phyloP scores from a whole-genome alignment of 1,140 invertebrate species.

The Penaeus indicus region DNA sequence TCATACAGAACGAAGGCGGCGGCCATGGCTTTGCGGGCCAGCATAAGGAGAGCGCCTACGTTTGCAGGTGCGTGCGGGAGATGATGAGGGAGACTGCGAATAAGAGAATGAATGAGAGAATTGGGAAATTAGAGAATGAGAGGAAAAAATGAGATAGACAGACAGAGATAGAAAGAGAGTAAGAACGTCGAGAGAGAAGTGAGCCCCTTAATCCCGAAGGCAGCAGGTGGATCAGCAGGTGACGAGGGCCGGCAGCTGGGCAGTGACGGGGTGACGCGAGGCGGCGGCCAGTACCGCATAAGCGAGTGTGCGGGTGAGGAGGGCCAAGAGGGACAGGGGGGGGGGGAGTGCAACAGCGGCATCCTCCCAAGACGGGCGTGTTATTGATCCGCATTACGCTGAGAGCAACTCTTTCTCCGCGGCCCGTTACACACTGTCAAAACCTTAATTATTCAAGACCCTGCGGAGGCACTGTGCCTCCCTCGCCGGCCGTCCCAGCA shows the following conservation, averaged over 20 bases:
- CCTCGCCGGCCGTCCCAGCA: too few relatives aligned
- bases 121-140: neutral
- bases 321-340: neutral
- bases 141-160: conserved; percentile 19
- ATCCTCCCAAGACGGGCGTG: conserved; percentile 21
- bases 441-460: conserved; percentile 16
- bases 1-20: neutral
- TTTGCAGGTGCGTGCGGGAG: neutral
- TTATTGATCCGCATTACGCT: conserved; percentile 24
- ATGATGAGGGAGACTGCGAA: neutral
- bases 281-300: too few relatives aligned
- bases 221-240: too few relatives aligned
- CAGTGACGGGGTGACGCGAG: too few relatives aligned
- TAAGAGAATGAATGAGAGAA: neutral
- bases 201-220: too few relatives aligned
- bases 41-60: neutral
- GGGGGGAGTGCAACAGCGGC: neutral
- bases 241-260: too few relatives aligned
- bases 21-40: neutral
- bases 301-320: too few relatives aligned
- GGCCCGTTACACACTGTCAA: conserved; percentile 21
- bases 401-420: conserved; percentile 19
- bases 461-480: too few relatives aligned
- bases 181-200: neutral
- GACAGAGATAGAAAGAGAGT: conserved; percentile 1